Evolutionary conservation across 2,113 vertebrate genomes (phyloP).

Genomic region (Lipophrys pholis): DNA sequence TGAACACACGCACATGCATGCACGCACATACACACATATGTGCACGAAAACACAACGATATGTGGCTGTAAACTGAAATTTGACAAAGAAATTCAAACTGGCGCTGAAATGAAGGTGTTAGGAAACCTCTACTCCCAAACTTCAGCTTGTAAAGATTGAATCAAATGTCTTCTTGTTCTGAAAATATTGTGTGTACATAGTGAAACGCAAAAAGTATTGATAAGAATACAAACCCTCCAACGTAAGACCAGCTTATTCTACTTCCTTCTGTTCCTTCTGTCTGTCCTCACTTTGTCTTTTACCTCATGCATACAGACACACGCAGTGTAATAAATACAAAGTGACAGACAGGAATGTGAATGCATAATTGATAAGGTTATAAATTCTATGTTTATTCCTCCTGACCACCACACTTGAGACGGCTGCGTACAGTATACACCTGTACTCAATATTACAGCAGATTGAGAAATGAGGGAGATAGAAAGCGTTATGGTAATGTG

Average conservation of each 20-base stretch:
- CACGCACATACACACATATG: constrained; percentile 10
- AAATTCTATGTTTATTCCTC: constrained; percentile 34
- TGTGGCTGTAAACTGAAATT: constrained; percentile 12
- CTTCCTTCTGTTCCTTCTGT: constrained; percentile 3
- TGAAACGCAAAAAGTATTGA: not conserved
- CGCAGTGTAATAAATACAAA: constrained; percentile 40
- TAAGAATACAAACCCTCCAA: not conserved
- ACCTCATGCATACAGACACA: constrained; percentile 19
- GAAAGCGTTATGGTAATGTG: not conserved
- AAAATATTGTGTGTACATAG: not conserved
- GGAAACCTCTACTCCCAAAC: not conserved
- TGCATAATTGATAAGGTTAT: constrained; percentile 51
- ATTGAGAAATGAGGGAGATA: not conserved
- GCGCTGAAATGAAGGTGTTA: too few relatives aligned
- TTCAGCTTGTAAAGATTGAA: not conserved
- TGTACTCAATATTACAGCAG: not conserved
- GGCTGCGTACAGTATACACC: not conserved
- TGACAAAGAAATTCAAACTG: constrained; percentile 6
- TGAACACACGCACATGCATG: constrained; percentile 37
- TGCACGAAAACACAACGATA: not conserved
- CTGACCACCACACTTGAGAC: constrained; percentile 16
- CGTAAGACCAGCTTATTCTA: not conserved
- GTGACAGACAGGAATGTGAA: constrained; percentile 38
- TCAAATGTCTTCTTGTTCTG: not conserved
- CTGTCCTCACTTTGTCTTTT: constrained; percentile 12